Evolutionary conservation across 1,140 invertebrate genomes (phyloP), one percentile per base, ranked within the genome.

Genomic region (Cyrtorhinus lividipennis): DNA sequence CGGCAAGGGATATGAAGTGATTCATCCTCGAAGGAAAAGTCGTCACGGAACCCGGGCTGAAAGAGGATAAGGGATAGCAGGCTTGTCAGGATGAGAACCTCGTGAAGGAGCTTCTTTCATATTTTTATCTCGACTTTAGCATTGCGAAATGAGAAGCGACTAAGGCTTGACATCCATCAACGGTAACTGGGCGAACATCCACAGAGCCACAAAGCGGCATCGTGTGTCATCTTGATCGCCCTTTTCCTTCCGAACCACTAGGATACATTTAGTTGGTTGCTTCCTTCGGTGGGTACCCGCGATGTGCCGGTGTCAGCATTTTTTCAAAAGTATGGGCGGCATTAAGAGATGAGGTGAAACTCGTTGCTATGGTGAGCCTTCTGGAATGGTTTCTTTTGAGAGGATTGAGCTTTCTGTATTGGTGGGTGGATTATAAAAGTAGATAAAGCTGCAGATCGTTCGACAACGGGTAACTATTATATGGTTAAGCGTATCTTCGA

Each of bases 151-250:
- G 8, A 8, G 10, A 15, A 5, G 5, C 48, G 5, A 20, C 10
- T 53, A 53, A 53, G 5, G 48, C 48, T 53, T n/a, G 48, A 20
- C 48, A 53, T 53, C 48, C 48, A 53, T 53, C 48, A 53, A 12
- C 12, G 48, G 48, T 5, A 8, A 5, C 48, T 20, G 18, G n/a
- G 48, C 10, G 5, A 3, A 8, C 48, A 5, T 12, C 48, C 5
- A 8, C 48, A 13, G 12, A 12, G 38, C 38, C 48, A 5, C 20
- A 53, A 53, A 53, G 48, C 20, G 48, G 20, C 5, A 20, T 22
- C 48, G 48, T 53, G 48, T 15, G 20, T 53, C 48, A 53, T 53
- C 20, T 53, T 53, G 48, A 53, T 53, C 20, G 48, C 20, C 48
- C 10, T 22, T 20, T 53, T 38, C 30, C 30, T 5, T 38, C 30